phyloP scores from a whole-genome alignment of 1,140 invertebrate species.

The Melitaea cinxia region DNA sequence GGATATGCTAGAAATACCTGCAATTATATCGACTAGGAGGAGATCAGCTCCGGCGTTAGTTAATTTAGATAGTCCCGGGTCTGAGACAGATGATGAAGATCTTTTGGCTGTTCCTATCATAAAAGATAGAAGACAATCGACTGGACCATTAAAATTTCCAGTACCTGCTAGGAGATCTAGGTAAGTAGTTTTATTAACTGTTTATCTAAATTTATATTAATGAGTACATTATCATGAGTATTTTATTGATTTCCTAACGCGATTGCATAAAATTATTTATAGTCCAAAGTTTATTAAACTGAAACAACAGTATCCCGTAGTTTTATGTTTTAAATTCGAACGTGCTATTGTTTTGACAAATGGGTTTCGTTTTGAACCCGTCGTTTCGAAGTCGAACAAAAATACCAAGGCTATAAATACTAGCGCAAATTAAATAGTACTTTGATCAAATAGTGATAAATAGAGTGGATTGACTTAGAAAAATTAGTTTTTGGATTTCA shows the following conservation, averaged over 20 bases:
- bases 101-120: slow-evolving; percentile 57
- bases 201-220: not conserved
- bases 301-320: too few species aligned
- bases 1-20: slow-evolving; percentile 74
- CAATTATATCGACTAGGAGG: slow-evolving; percentile 56
- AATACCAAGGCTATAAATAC: not conserved
- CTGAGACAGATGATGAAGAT: slow-evolving; percentile 63
- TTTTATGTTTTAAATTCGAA: too few species aligned
- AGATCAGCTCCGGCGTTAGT: slow-evolving; percentile 71
- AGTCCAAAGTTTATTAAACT: too few species aligned
- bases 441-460: not conserved
- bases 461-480: not conserved
- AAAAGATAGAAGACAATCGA: slow-evolving; percentile 72
- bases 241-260: too few species aligned
- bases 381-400: not conserved
- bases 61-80: slow-evolving; percentile 58
- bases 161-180: slow-evolving; percentile 67
- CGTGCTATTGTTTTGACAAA: too few species aligned
- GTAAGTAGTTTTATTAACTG: slow-evolving; percentile 42
- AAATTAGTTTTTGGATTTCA: not conserved
- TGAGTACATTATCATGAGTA: too few species aligned
- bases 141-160: slow-evolving; percentile 72
- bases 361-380: not conserved
- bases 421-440: not conserved
- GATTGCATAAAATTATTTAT: too few species aligned